Percentiles rank a stretch among this genome's conserved stretches.
Evolutionary conservation across 2,797 vertebrate genomes (phyloP).

Genomic region (Babyrousa celebensis): DNA sequence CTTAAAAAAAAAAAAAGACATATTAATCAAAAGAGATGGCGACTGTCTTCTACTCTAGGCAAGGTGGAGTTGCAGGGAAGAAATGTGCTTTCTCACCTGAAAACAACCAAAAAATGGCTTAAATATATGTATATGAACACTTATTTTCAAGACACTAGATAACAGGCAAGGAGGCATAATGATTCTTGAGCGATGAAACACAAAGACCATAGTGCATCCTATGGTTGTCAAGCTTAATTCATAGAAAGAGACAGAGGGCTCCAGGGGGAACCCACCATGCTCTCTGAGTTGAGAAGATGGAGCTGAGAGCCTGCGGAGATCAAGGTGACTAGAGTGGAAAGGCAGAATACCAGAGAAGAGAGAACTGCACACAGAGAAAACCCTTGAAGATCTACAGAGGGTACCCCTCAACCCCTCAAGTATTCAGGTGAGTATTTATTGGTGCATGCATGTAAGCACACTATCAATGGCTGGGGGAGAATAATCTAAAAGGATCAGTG

Average conservation of each 20-base stretch:
- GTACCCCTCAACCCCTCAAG: not conserved
- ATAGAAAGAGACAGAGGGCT: not conserved
- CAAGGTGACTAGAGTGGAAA: not conserved
- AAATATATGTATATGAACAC: not conserved
- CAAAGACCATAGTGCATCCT: not conserved
- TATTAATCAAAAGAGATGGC: not conserved
- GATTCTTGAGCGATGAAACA: not conserved
- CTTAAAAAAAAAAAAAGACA: not conserved
- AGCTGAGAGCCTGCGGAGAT: not conserved
- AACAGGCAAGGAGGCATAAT: not conserved
- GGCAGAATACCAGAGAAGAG: not conserved
- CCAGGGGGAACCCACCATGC: not conserved
- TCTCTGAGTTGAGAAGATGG: not conserved
- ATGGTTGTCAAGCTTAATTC: not conserved
- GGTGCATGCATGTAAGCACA: not conserved
- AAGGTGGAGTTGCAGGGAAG: not conserved
- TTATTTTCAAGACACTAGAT: not conserved
- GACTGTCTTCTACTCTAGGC: constrained; percentile 1
- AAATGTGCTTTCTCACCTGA: not conserved
- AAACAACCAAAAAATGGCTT: constrained; percentile 10
- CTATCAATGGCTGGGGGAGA: not conserved
- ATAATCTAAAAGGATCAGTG: not conserved
- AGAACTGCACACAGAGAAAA: not conserved
- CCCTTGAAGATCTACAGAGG: not conserved
- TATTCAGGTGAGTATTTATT: not conserved